Evolutionary conservation across 2,797 vertebrate genomes (phyloP).

Genomic region (Chaenodraco wilsoni): DNA sequence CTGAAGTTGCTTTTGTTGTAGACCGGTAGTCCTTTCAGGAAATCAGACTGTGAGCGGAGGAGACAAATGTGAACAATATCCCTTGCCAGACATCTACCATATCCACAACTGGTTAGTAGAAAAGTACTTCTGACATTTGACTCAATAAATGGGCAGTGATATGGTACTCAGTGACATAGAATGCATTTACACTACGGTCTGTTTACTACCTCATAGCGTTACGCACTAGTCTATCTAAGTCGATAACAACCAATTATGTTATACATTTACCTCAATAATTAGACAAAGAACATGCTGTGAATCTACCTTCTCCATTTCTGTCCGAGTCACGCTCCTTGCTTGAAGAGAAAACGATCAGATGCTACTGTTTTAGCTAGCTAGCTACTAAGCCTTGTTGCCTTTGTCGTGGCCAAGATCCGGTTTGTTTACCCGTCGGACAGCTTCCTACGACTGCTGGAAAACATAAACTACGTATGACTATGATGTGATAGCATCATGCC

Average conservation of each 20-base stretch:
- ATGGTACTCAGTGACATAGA: neutral
- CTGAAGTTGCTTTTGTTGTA: slow-evolving; percentile 98
- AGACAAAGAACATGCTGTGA: neutral
- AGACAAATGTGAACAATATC: slow-evolving; percentile 2
- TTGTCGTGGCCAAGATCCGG: slow-evolving; percentile 41
- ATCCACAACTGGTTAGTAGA: accelerated
- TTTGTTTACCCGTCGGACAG: slow-evolving; percentile 31
- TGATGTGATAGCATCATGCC: neutral
- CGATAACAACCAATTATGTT: no score
- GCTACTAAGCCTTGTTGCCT: slow-evolving; percentile 53
- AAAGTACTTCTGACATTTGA: accelerated
- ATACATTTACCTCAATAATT: neutral
- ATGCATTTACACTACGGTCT: neutral
- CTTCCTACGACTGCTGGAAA: neutral
- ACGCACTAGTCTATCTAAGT: neutral
- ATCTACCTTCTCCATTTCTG: slow-evolving; percentile 77
- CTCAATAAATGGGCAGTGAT: neutral
- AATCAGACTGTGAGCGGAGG: slow-evolving; percentile 87
- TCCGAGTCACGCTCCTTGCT: slow-evolving; percentile 1
- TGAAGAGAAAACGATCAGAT: slow-evolving; percentile 16
- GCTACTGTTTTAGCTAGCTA: slow-evolving; percentile 44
- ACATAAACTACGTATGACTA: neutral
- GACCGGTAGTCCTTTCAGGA: slow-evolving; percentile 94
- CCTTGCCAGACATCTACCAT: neutral
- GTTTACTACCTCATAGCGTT: neutral